Conservation (phyloP, 2,113 vertebrate genomes). For the Pseudorectes ferrugineus region DNA sequence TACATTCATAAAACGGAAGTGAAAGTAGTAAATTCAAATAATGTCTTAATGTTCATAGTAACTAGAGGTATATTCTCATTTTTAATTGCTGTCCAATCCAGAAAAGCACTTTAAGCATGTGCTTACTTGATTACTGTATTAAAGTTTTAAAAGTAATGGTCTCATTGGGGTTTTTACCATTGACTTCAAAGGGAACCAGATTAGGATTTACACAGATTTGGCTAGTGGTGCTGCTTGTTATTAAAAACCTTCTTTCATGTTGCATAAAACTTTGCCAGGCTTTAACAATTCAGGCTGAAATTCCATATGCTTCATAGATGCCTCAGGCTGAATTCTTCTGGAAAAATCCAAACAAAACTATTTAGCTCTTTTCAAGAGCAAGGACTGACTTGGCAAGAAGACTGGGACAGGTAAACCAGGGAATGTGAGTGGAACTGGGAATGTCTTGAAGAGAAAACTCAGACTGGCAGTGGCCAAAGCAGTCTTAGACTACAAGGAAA, state of each 20-base stretch:
- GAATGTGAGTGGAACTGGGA: not conserved
- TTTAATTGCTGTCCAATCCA: constrained; percentile 16
- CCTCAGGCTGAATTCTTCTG: constrained; percentile 15
- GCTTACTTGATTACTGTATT: constrained; percentile 16
- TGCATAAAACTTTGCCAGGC: constrained; percentile 1
- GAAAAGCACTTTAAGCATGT: constrained; percentile 10
- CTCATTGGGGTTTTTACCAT: not conserved
- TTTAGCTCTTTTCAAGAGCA: not conserved
- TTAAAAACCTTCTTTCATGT: constrained; percentile 28
- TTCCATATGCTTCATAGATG: not conserved
- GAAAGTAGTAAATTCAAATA: not conserved
- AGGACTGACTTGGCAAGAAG: not conserved
- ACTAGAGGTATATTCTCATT: not conserved
- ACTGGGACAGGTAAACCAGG: not conserved
- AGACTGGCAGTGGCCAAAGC: not conserved
- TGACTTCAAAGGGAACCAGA: constrained; percentile 42
- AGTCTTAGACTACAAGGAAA: not conserved
- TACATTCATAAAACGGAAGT: not conserved
- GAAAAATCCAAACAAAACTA: constrained; percentile 17
- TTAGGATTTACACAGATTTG: constrained; percentile 28
- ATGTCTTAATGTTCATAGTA: not conserved
- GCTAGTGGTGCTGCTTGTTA: not conserved
- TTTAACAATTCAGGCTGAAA: constrained; percentile 8
- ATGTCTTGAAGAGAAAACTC: not conserved
- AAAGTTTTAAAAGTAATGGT: constrained; percentile 21